Conservation (phyloP, 2,797 vertebrate species). For the Nannoperca obscura region DNA sequence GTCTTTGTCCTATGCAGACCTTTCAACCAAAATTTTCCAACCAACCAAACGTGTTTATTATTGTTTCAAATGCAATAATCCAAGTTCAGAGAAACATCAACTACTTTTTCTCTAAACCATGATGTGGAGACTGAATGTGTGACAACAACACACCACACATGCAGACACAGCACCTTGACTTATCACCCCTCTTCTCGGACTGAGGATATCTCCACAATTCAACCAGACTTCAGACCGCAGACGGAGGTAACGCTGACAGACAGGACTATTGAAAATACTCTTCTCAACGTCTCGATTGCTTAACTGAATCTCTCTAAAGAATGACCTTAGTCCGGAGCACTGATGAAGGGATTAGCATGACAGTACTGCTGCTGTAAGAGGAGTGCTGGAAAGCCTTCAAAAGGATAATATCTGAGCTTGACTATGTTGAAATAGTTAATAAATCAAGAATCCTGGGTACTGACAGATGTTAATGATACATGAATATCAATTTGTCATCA, state of each 20-base stretch:
- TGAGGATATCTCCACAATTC: constrained; percentile 35
- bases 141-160: neutral
- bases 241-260: constrained; percentile 50
- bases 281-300: constrained; percentile 46
- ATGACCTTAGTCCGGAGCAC: constrained; percentile 50
- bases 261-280: constrained; percentile 49
- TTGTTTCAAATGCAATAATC: constrained; percentile 8
- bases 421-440: constrained; percentile 3
- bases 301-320: constrained; percentile 47
- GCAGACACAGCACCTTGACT: constrained; percentile 38
- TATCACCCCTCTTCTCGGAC: constrained; percentile 23
- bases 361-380: constrained; percentile 29
- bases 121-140: constrained; percentile 9
- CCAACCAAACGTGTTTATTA: neutral
- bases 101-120: constrained; percentile 25
- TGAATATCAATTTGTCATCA: constrained; percentile 6
- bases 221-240: constrained; percentile 56
- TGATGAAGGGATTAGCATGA: constrained; percentile 60
- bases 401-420: constrained; percentile 15
- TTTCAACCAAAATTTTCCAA: neutral
- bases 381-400: constrained; percentile 27
- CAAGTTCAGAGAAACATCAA: constrained; percentile 12
- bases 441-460: constrained; percentile 21
- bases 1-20: neutral
- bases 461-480: constrained; percentile 20